These are phyloP conservation scores for Myotis planiceps DNA, from an alignment of 2,797 vertebrate species.

Conservation along the genomic window DNA sequence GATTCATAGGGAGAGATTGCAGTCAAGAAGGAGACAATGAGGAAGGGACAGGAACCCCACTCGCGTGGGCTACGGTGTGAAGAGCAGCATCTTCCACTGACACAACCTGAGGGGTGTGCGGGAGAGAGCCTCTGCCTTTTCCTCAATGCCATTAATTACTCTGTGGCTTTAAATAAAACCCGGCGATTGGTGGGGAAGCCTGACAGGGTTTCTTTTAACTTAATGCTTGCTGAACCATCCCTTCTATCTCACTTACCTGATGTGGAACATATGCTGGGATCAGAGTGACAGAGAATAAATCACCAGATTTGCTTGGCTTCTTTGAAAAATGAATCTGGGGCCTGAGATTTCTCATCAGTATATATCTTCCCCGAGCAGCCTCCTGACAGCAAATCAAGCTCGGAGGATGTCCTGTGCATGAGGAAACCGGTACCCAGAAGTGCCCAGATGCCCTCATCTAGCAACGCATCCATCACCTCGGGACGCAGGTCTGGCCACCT, in stretches of 20 bases:
- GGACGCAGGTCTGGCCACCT: neutral
- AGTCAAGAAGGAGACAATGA: neutral
- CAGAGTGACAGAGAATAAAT: slow-evolving; percentile 87
- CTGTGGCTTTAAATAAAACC: slow-evolving; percentile 79
- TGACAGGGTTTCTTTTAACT: slow-evolving; percentile 72
- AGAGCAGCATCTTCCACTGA: neutral
- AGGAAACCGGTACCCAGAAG: slow-evolving; percentile 5
- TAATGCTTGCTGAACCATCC: slow-evolving; percentile 78
- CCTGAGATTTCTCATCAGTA: slow-evolving; percentile 83
- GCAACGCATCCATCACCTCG: neutral
- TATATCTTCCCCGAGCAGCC: slow-evolving; percentile 76
- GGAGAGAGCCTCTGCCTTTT: slow-evolving; percentile 56
- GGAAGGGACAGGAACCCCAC: neutral
- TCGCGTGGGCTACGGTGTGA: accelerated
- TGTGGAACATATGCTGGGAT: slow-evolving; percentile 82
- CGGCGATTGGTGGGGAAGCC: slow-evolving; percentile 66
- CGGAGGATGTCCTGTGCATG: slow-evolving; percentile 44
- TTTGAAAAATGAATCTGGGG: slow-evolving; percentile 86
- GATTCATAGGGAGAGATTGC: neutral
- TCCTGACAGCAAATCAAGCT: slow-evolving; percentile 63
- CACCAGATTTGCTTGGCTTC: slow-evolving; percentile 84
- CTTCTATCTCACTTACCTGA: slow-evolving; percentile 81
- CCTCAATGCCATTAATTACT: slow-evolving; percentile 81
- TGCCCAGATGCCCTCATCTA: slow-evolving; percentile 59
- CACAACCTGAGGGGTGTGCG: neutral